Percentiles rank a stretch among this genome's conserved stretches.
Evolutionary conservation across 2,888 invertebrate species (phyloP).

Genomic region (Periphyllus acericola): DNA sequence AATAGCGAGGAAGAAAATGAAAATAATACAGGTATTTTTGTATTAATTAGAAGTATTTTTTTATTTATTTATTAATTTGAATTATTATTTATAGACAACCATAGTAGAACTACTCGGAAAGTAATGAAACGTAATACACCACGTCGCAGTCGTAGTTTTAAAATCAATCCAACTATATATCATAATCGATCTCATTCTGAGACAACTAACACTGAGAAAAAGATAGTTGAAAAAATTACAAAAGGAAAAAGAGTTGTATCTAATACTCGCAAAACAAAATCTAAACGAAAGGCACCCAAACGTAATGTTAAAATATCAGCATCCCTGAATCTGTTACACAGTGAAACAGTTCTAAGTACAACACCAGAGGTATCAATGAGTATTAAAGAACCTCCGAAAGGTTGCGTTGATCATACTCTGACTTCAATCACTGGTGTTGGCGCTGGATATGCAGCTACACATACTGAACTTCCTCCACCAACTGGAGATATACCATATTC

Average conservation of each 20-base stretch:
- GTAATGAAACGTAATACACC: conserved; percentile 58
- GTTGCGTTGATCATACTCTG: conserved; percentile 90
- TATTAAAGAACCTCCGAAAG: conserved; percentile 85
- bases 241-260: conserved; percentile 66
- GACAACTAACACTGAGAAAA: conserved; percentile 33
- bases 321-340: conserved; percentile 83
- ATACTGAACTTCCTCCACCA: conserved; percentile 82
- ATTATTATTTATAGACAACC: conserved; percentile 14
- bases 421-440: conserved; percentile 79
- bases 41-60: neutral
- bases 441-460: conserved; percentile 71
- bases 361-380: conserved; percentile 73
- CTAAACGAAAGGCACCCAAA: conserved; percentile 68
- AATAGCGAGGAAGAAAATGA: conserved; percentile 60
- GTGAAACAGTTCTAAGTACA: conserved; percentile 88
- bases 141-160: conserved; percentile 57
- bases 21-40: conserved; percentile 25
- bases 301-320: conserved; percentile 58
- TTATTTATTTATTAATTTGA: neutral
- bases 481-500: conserved; percentile 85
- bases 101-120: conserved; percentile 43
- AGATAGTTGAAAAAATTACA: conserved; percentile 35
- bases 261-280: conserved; percentile 68
- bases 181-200: conserved; percentile 48
- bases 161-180: conserved; percentile 12